A percentile compares a stretch with the other conserved stretches of the same genome.
Evolutionary conservation across 2,113 vertebrate species (phyloP).

Genomic region (Caranx ignobilis): DNA sequence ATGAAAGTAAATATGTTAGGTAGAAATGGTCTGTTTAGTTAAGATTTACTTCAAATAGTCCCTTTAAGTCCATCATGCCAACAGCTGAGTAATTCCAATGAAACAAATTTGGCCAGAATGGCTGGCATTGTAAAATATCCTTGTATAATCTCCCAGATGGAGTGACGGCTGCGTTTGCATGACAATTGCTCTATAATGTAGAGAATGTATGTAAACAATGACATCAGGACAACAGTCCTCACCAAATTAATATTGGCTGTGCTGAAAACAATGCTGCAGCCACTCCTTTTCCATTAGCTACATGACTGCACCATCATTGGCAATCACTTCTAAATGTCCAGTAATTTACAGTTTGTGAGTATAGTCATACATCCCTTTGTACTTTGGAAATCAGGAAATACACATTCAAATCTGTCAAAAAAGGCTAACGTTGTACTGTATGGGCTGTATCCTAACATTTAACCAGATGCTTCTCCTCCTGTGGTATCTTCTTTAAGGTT

Average conservation of each 20-base stretch:
- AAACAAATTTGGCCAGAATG: slow-evolving; percentile 63
- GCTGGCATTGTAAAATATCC: slow-evolving; percentile 66
- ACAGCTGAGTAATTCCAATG: slow-evolving; percentile 69
- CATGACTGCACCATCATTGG: not conserved
- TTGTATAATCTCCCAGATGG: slow-evolving; percentile 68
- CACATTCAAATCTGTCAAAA: not conserved
- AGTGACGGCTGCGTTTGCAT: slow-evolving; percentile 33
- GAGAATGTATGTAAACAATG: slow-evolving; percentile 9
- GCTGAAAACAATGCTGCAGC: not conserved
- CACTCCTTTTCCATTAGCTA: not conserved
- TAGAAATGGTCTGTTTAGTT: slow-evolving; percentile 29
- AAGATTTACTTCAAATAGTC: slow-evolving; percentile 56
- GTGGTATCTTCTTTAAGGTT: no score
- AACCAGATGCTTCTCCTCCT: no score
- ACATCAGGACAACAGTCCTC: not conserved
- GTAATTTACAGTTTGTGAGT: not conserved
- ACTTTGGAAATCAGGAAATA: no score
- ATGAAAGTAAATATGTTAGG: slow-evolving; percentile 31
- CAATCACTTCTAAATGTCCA: not conserved
- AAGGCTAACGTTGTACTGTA: not conserved
- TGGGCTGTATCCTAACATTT: not conserved
- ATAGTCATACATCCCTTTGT: not conserved
- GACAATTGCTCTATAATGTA: slow-evolving; percentile 38
- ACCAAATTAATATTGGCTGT: not conserved
- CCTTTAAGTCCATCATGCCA: slow-evolving; percentile 55